These are phyloP conservation scores for Andrena praecox DNA, from an alignment of 2,888 invertebrate genomes.

Conservation along the genomic window DNA sequence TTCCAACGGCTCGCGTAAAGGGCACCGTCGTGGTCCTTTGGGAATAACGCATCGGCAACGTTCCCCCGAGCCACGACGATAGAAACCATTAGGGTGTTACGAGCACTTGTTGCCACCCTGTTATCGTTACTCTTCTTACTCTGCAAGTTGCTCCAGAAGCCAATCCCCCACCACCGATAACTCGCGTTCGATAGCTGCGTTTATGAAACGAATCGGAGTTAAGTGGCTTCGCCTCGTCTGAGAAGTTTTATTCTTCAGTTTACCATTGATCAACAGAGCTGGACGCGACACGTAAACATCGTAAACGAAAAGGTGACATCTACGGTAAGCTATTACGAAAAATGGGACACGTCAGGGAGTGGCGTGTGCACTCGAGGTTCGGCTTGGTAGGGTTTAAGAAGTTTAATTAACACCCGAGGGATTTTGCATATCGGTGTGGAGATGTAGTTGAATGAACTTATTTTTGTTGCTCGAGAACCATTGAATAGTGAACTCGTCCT, in stretches of 20 bases:
- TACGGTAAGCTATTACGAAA: no score
- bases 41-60: constrained; percentile 59
- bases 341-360: no score
- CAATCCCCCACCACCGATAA: not conserved
- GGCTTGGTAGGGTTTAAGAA: no score
- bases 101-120: constrained; percentile 79
- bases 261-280: not conserved
- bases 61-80: constrained; percentile 53
- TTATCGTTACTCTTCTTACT: constrained; percentile 73
- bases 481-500: no score
- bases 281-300: constrained; percentile 7
- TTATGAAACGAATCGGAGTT: constrained; percentile 18
- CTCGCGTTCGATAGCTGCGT: constrained; percentile 5
- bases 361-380: no score
- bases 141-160: not conserved
- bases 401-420: no score
- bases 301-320: not conserved
- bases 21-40: constrained; percentile 44
- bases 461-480: no score
- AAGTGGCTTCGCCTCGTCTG: not conserved
- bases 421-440: no score
- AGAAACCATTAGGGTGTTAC: constrained; percentile 73
- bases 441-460: no score
- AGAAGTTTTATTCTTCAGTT: not conserved
- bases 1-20: constrained; percentile 12